Percentiles rank a stretch among this genome's conserved stretches.
Conservation (phyloP, 1,140 invertebrate genomes). For the Phortica variegata region DNA sequence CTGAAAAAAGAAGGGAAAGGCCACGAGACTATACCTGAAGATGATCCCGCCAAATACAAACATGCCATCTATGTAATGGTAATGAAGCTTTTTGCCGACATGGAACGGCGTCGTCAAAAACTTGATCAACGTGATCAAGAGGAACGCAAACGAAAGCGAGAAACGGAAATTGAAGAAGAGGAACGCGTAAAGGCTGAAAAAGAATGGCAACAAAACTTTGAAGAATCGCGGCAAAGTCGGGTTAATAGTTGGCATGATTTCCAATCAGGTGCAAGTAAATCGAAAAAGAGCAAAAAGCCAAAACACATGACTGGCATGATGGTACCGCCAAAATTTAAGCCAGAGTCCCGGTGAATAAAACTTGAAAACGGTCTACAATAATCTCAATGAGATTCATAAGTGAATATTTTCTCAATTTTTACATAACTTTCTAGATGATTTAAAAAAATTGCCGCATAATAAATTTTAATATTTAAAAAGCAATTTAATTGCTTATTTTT, state of each 20-base stretch:
- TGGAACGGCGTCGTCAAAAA: constrained; percentile 84
- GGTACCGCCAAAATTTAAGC: constrained; percentile 94
- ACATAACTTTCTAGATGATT: constrained; percentile 41
- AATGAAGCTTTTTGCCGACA: constrained; percentile 98
- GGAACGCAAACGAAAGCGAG: constrained; percentile 91
- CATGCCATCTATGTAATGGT: constrained; percentile 96
- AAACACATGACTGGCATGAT: constrained; percentile 70
- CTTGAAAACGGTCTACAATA: constrained; percentile 2
- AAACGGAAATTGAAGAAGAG: constrained; percentile 90
- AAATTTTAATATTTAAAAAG: constrained; percentile 34
- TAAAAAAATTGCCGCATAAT: constrained; percentile 43
- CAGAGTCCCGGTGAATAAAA: constrained; percentile 89
- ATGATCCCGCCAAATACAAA: constrained; percentile 89
- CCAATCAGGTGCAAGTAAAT: constrained; percentile 71
- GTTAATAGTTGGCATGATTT: constrained; percentile 96
- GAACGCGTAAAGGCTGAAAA: constrained; percentile 84
- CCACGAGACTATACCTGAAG: constrained; percentile 81
- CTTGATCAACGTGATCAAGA: constrained; percentile 87
- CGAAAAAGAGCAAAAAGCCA: constrained; percentile 71
- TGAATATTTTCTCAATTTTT: constrained; percentile 29
- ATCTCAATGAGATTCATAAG: constrained; percentile 8
- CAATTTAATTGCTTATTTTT: constrained; percentile 7
- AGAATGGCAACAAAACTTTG: constrained; percentile 98
- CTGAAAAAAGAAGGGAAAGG: constrained; percentile 88
- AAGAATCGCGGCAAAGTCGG: constrained; percentile 91